A percentile compares a stretch with the other conserved stretches of the same genome.
These are phyloP conservation scores for Acanthosepion pharaonis DNA, from an alignment of 2,888 invertebrate genomes.

Conservation along the genomic window DNA sequence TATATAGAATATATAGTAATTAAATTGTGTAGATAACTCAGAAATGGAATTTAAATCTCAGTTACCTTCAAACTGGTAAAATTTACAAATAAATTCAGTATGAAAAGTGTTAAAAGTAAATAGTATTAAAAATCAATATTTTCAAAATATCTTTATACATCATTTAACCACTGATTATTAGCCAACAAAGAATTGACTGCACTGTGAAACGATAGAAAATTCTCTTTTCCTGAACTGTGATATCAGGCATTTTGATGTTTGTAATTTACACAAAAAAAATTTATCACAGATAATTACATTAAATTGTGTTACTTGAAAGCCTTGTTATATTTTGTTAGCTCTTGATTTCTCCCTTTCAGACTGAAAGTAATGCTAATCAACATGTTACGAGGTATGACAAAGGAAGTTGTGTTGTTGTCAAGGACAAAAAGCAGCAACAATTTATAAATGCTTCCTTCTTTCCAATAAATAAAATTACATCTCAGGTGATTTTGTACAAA, in stretches of 20 bases:
- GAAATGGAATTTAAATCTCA: too few relatives aligned
- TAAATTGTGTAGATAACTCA: too few relatives aligned
- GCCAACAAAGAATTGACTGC: not conserved
- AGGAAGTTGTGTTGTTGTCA: not conserved
- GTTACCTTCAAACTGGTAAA: too few relatives aligned
- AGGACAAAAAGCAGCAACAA: not conserved
- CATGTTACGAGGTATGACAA: not conserved
- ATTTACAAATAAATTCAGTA: too few relatives aligned
- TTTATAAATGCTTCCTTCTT: not conserved
- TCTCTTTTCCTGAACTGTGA: not conserved
- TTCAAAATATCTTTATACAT: not conserved
- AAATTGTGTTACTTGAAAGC: not conserved
- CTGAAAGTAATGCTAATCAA: not conserved
- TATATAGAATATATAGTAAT: too few relatives aligned
- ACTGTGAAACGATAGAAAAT: not conserved
- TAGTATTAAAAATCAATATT: not conserved
- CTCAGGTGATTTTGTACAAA: not conserved
- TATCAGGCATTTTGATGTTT: slow-evolving; percentile 17
- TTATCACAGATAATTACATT: not conserved
- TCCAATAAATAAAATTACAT: not conserved
- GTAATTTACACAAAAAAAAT: not conserved
- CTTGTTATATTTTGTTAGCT: not conserved
- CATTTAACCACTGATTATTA: not conserved
- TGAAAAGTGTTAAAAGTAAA: not conserved
- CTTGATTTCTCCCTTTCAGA: not conserved